phyloP scores from a whole-genome alignment of 2,888 invertebrate genomes.

The Yponomeuta malinellus region DNA sequence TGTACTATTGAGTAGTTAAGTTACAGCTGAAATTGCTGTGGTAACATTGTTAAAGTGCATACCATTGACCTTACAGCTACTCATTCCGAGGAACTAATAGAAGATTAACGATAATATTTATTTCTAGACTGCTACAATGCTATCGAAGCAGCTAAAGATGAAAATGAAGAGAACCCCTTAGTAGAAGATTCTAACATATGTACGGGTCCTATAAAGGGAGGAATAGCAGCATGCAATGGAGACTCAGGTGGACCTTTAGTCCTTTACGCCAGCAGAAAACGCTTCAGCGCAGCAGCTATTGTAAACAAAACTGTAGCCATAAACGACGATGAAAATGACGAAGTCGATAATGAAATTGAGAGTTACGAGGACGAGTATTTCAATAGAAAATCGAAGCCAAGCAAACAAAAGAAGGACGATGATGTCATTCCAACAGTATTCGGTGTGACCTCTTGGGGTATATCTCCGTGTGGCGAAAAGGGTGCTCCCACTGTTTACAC shows the following conservation, averaged over 20 bases:
- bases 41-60: too few species aligned
- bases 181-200: slow-evolving; percentile 65
- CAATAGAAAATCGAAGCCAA: slow-evolving; percentile 10
- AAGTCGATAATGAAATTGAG: slow-evolving; percentile 10
- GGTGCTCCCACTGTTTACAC: slow-evolving; percentile 74
- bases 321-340: slow-evolving; percentile 24
- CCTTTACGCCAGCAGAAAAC: slow-evolving; percentile 25
- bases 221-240: slow-evolving; percentile 70
- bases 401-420: slow-evolving; percentile 17
- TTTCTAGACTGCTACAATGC: slow-evolving; percentile 59
- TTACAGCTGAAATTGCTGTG: too few species aligned
- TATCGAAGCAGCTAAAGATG: slow-evolving; percentile 44
- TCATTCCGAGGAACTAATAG: not conserved
- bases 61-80: not conserved
- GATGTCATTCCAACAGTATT: slow-evolving; percentile 42
- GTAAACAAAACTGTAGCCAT: slow-evolving; percentile 17
- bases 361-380: slow-evolving; percentile 16
- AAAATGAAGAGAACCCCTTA: slow-evolving; percentile 53
- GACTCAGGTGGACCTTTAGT: slow-evolving; percentile 76
- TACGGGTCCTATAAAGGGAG: slow-evolving; percentile 67
- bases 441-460: slow-evolving; percentile 76
- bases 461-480: slow-evolving; percentile 64
- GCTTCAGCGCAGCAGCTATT: not conserved
- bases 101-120: slow-evolving; percentile 9
- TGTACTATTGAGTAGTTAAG: too few species aligned